These are phyloP conservation scores for Parasteatoda lunata DNA, from an alignment of 2,888 invertebrate genomes.

Conservation along the genomic window DNA sequence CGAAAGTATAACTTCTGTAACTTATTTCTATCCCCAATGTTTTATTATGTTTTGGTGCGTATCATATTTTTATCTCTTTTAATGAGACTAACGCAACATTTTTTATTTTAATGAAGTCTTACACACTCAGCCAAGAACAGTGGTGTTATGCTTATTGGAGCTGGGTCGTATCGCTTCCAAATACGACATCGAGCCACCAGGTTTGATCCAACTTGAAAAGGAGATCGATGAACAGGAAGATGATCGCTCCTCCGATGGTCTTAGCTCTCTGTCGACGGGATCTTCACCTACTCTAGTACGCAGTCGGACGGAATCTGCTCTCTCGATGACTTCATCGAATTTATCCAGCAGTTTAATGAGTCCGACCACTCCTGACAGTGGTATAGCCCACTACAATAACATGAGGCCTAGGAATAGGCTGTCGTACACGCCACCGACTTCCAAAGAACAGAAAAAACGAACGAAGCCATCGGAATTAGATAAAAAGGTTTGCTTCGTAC, in stretches of 20 bases:
- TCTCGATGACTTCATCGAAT: constrained; percentile 22
- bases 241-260: constrained; percentile 25
- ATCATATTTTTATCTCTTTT: not conserved
- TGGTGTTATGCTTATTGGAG: constrained; percentile 88
- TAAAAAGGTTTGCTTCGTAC: constrained; percentile 75
- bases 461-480: constrained; percentile 79
- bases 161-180: constrained; percentile 84
- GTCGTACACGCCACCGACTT: constrained; percentile 54
- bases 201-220: constrained; percentile 86
- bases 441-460: constrained; percentile 25
- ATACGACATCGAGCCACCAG: constrained; percentile 87
- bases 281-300: constrained; percentile 46
- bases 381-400: constrained; percentile 26
- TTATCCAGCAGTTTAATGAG: constrained; percentile 14
- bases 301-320: constrained; percentile 60
- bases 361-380: constrained; percentile 31
- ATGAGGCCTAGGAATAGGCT: constrained; percentile 43
- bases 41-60: not conserved
- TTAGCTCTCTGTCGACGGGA: constrained; percentile 26
- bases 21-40: not conserved
- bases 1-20: too few relatives aligned
- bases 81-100: not conserved
- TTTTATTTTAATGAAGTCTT: constrained; percentile 78
- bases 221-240: constrained; percentile 81
- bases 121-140: constrained; percentile 88